A percentile compares a stretch with the other conserved stretches of the same genome.
Conservation (phyloP, 2,797 vertebrate species). For the Schizopygopsis malacanthus region DNA sequence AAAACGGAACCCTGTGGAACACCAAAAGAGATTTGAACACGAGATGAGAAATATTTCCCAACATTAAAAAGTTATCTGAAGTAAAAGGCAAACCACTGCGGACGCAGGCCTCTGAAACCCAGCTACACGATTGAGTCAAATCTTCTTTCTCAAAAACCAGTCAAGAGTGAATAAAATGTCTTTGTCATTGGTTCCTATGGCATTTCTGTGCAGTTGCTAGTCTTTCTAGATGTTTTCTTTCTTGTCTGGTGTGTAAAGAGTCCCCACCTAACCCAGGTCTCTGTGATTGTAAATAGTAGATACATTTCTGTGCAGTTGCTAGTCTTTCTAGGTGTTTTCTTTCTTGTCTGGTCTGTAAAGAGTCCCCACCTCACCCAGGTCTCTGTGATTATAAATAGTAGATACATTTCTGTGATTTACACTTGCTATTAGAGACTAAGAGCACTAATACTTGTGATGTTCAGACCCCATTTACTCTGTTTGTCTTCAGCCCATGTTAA, state of each 20-base stretch:
- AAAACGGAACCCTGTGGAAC: neutral
- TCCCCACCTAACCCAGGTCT: neutral
- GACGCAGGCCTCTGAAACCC: neutral
- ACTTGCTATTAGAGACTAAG: neutral
- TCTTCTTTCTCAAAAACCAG: neutral
- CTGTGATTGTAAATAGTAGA: neutral
- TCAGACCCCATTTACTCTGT: neutral
- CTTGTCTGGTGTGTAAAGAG: neutral
- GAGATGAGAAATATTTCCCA: neutral
- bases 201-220: neutral
- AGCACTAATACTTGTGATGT: neutral
- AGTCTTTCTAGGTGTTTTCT: too few species aligned
- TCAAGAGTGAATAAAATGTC: neutral
- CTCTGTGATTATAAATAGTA: neutral
- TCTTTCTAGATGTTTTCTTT: neutral
- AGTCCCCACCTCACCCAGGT: too few species aligned
- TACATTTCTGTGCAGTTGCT: too few species aligned
- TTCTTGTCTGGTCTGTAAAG: too few species aligned
- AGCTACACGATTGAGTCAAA: neutral
- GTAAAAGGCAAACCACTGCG: neutral
- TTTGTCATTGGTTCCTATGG: neutral
- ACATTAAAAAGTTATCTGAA: neutral
- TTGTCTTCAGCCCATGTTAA: neutral
- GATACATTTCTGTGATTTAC: neutral
- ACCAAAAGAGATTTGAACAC: neutral